phyloP scores from a whole-genome alignment of 2,113 vertebrate genomes.

The Xiphophorus hellerii region DNA sequence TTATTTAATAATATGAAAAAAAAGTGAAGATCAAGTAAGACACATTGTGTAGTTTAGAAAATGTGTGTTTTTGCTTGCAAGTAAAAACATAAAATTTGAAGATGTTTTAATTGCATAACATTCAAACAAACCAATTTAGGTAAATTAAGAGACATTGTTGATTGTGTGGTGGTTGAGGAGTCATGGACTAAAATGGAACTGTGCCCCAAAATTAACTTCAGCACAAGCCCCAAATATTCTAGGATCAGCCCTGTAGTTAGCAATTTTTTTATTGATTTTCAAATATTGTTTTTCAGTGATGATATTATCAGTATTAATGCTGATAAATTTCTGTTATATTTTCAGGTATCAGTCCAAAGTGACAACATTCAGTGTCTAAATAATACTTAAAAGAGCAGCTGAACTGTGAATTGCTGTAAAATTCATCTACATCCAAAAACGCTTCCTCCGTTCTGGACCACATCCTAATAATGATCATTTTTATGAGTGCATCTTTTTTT shows the following conservation, averaged over 20 bases:
- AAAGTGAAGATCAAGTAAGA: too few species aligned
- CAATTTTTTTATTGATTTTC: background rate
- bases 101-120: too few species aligned
- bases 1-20: too few species aligned
- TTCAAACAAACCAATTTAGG: too few species aligned
- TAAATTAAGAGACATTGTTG: too few species aligned
- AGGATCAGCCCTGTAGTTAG: background rate
- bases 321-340: background rate
- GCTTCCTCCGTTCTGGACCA: slow-evolving; percentile 48
- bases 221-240: background rate
- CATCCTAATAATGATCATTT: slow-evolving; percentile 45
- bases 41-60: too few species aligned
- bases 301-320: background rate
- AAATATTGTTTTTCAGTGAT: background rate
- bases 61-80: too few species aligned
- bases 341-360: slow-evolving; percentile 22
- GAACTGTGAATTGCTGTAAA: slow-evolving; percentile 23
- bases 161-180: background rate
- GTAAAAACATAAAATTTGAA: too few species aligned
- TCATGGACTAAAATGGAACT: background rate
- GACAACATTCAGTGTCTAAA: slow-evolving; percentile 54
- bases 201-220: background rate
- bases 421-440: slow-evolving; percentile 42
- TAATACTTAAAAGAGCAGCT: slow-evolving; percentile 50
- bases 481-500: slow-evolving; percentile 55